Base-by-base conservation (phyloP, 2,888 invertebrate genomes). In the Ashinkailepas kermadecensis region DNA sequence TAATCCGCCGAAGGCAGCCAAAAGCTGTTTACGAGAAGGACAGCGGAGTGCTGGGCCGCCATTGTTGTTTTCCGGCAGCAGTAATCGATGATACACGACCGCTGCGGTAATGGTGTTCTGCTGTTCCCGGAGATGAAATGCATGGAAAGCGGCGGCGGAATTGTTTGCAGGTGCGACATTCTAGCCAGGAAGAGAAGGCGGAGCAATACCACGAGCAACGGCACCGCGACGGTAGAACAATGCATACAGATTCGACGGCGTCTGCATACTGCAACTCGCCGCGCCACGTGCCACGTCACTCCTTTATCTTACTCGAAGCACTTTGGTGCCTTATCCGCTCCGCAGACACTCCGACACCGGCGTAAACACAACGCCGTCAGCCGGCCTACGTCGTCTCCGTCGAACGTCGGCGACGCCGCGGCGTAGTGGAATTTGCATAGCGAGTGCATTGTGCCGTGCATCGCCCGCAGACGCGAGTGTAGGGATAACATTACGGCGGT, bases 21-120 rank as follows among this genome's bases (percentile, higher is more conserved):
- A 67, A 67, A 25, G 25, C 67, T 67, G 67, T 67, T 67, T 67
- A 67, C 67, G 25, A 39, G 67, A 67, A 67, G 25, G 67, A 25
- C 62, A 39, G 39, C 39, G 39, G 39, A 39, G 67, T n/a, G 12
- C n/a, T 7, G 25, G 7, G 54, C 54, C 54, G 74, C 18, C 54
- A 15, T 74, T 74, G 74, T 74, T 74, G 74, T 25, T 21, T 7
- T 39, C 39, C 39, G 18, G 74, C 54, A 6, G 74, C 39, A 21
- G 54, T 25, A 10, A 25, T 39, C 74, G 74, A 74, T 74, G 74
- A 39, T 12, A 54, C 74, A 74, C 54, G 74, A n/a, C n/a, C n/a
- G 25, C 25, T 6, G 13, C n/a, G 54, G 74, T 74, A 74, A 74
- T 74, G 74, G 54, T 54, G 54, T 74, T 54, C 8, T 21, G 74